phyloP scores from a whole-genome alignment of 2,113 vertebrate species.

The Serinus canaria region DNA sequence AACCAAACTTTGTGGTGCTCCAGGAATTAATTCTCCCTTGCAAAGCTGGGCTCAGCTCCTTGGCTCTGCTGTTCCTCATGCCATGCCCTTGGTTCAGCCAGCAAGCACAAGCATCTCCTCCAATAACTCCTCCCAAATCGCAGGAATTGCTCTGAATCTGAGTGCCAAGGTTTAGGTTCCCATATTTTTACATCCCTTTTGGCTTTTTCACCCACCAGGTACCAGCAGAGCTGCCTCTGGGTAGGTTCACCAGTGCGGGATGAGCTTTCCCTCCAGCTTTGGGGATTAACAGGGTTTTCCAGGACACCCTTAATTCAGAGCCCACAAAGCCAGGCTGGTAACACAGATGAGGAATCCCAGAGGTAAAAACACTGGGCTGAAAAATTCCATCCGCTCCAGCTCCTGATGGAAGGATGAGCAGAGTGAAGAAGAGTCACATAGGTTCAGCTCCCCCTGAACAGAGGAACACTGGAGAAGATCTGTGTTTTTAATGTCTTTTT shows the following conservation, averaged over 20 bases:
- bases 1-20: not conserved
- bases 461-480: not conserved
- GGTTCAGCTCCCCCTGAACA: not conserved
- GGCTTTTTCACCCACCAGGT: rapidly evolving
- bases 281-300: not conserved
- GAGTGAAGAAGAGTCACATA: not conserved
- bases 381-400: not conserved
- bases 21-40: not conserved
- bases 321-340: not conserved
- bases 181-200: not conserved
- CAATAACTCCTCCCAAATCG: not conserved
- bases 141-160: rapidly evolving
- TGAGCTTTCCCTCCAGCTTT: not conserved
- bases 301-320: not conserved
- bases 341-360: not conserved
- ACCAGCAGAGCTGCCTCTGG: rapidly evolving
- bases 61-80: not conserved
- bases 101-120: not conserved
- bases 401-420: not conserved
- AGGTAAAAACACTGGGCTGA: not conserved
- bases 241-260: not conserved
- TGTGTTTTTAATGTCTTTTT: not conserved
- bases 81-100: not conserved
- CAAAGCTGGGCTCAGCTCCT: not conserved
- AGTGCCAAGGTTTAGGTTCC: not conserved